phyloP scores from a whole-genome alignment of 2,888 invertebrate genomes.

The Julus scandinavius region DNA sequence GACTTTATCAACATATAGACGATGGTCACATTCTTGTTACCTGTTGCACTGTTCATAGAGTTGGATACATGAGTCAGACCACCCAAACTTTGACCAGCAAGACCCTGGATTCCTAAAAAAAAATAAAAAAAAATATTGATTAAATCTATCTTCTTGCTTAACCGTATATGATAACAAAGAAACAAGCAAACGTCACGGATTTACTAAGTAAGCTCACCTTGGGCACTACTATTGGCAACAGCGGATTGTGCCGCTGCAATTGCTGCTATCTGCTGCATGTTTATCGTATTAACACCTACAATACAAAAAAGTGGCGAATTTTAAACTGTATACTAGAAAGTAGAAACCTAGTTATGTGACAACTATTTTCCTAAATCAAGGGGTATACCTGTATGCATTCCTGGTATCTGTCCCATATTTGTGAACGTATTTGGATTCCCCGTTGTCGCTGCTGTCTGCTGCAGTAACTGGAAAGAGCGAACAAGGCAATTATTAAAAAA shows the following conservation, averaged over 20 bases:
- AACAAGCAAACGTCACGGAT: neutral
- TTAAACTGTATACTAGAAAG: too few species aligned
- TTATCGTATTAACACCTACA: constrained; percentile 65
- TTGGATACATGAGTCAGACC: constrained; percentile 61
- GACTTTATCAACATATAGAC: neutral
- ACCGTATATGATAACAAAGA: neutral
- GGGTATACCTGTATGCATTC: constrained; percentile 51
- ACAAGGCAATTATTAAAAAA: neutral
- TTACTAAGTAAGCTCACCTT: constrained; percentile 59
- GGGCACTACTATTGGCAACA: constrained; percentile 60
- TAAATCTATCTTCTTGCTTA: neutral
- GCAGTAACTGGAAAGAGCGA: constrained; percentile 63
- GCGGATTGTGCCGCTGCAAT: constrained; percentile 63
- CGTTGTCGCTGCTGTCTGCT: constrained; percentile 63
- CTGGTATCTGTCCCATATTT: constrained; percentile 61
- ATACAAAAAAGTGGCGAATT: neutral
- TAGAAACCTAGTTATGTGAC: too few species aligned
- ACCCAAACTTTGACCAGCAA: constrained; percentile 62
- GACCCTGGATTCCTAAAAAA: constrained; percentile 64
- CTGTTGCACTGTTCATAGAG: constrained; percentile 57
- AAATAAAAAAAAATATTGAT: neutral
- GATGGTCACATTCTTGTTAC: constrained; percentile 34
- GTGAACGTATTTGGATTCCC: constrained; percentile 64
- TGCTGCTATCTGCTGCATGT: constrained; percentile 66
- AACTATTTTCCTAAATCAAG: too few species aligned